Evolutionary conservation across 2,113 vertebrate genomes (phyloP).

Genomic region (Microcebus ravelobensis): DNA sequence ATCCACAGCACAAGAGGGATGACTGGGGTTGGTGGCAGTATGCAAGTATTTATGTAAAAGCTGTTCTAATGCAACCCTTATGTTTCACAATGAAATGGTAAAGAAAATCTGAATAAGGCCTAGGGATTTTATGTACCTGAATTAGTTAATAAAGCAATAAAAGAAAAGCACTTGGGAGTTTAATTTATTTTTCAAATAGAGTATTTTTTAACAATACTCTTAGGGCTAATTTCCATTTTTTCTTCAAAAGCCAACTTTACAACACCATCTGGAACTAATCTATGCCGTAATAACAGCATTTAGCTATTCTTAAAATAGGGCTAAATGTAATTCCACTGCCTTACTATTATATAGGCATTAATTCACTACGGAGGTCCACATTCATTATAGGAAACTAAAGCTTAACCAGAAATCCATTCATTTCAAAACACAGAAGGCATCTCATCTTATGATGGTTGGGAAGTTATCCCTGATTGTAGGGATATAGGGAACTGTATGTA

Average conservation of each 20-base stretch:
- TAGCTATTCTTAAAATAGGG: conserved; percentile 38
- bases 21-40: neutral
- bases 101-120: neutral
- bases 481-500: neutral
- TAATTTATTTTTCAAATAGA: conserved; percentile 46
- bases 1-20: neutral
- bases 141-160: conserved; percentile 46
- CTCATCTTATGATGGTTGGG: neutral
- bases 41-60: neutral
- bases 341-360: conserved; percentile 26
- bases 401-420: conserved; percentile 39
- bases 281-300: neutral
- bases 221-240: conserved; percentile 36
- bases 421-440: conserved; percentile 39
- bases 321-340: conserved; percentile 23
- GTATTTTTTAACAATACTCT: neutral
- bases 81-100: conserved; percentile 8
- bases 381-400: conserved; percentile 53
- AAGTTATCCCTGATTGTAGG: neutral
- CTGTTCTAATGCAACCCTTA: neutral
- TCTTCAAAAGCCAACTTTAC: conserved; percentile 6
- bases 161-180: neutral
- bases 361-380: conserved; percentile 31
- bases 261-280: neutral
- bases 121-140: neutral